Evolutionary conservation across 2,113 vertebrate species (phyloP).

Genomic region (Bufo bufo): DNA sequence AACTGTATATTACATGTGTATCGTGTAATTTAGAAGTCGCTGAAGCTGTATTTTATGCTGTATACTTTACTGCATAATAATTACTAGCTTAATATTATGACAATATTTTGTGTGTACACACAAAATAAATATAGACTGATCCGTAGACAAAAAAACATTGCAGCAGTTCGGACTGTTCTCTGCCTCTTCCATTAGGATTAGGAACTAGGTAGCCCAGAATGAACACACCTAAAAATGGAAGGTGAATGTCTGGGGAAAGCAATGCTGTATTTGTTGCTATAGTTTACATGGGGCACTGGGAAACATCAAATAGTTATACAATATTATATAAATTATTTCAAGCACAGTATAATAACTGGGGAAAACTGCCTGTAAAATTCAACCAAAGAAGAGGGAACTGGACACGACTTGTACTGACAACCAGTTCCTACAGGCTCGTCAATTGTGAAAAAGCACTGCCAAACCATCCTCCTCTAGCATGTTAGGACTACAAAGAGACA

Average conservation of each 20-base stretch:
- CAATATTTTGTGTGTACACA: neutral
- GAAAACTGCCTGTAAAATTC: too few species aligned
- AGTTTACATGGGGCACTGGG: neutral
- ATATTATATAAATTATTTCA: too few species aligned
- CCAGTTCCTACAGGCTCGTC: neutral
- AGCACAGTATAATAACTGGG: too few species aligned
- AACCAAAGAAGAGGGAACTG: neutral
- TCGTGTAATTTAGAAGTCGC: neutral
- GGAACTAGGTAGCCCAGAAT: neutral
- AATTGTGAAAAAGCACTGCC: neutral
- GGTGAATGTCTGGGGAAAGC: too few species aligned
- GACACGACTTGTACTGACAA: neutral
- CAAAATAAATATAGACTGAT: neutral
- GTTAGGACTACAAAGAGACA: neutral
- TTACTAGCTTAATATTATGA: slow-evolving; percentile 3
- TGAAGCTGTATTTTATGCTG: neutral
- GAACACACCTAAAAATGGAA: neutral
- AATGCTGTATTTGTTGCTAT: neutral
- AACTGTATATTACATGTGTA: too few species aligned
- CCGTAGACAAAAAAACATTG: too few species aligned
- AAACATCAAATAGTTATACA: too few species aligned
- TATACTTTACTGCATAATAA: neutral
- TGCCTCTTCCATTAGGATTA: neutral
- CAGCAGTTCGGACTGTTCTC: neutral
- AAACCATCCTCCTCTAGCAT: neutral